Conservation (phyloP, 2,113 vertebrate genomes). For the Meles meles region DNA sequence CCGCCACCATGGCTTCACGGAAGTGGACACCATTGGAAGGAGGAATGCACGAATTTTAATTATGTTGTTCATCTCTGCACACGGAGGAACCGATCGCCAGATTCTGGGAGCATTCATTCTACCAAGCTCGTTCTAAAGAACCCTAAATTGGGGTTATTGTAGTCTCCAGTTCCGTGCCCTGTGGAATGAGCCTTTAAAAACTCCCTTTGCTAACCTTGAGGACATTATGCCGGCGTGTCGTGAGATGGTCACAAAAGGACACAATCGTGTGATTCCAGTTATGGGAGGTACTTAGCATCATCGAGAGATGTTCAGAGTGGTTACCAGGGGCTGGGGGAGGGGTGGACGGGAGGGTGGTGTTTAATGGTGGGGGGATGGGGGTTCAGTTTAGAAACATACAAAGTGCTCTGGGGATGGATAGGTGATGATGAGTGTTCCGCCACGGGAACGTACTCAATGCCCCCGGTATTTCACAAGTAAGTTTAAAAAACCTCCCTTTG, state of each 20-base stretch:
- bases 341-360: fast-evolving
- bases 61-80: not conserved
- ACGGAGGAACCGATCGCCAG: not conserved
- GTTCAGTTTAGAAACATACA: no score
- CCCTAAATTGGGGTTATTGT: not conserved
- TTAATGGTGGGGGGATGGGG: fast-evolving
- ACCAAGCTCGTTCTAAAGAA: not conserved
- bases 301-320: fast-evolving
- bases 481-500: not conserved
- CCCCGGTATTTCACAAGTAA: no score
- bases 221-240: fast-evolving
- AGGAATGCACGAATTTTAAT: not conserved
- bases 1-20: not conserved
- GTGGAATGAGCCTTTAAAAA: not conserved
- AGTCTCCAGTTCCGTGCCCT: not conserved
- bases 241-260: no score
- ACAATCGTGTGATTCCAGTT: no score
- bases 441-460: fast-evolving
- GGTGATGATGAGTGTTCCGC: fast-evolving
- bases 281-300: fast-evolving
- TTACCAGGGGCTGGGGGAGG: no score
- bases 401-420: no score
- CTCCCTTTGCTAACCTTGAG: not conserved
- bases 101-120: not conserved
- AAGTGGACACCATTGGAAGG: not conserved